Evolutionary conservation across 2,888 invertebrate species (phyloP).

Genomic region (Eupeodes latifasciatus): DNA sequence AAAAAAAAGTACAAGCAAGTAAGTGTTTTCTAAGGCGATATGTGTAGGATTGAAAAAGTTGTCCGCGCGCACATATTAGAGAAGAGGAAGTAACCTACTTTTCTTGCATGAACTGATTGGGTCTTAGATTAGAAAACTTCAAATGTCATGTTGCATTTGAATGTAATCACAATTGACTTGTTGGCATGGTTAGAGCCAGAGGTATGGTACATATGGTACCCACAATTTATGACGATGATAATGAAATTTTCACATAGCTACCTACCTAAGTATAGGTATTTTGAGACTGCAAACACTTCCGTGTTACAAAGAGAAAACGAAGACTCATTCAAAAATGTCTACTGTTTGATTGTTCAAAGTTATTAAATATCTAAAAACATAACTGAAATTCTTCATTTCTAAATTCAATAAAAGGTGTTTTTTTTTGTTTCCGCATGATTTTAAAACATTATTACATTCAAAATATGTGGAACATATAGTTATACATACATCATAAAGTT

Average conservation of each 20-base stretch:
- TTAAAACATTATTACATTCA: no score
- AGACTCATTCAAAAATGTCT: no score
- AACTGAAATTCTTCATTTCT: no score
- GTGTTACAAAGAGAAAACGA: slow-evolving; percentile 48
- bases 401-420: no score
- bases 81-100: slow-evolving; percentile 42
- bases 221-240: slow-evolving; percentile 4
- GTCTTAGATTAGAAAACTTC: slow-evolving; percentile 37
- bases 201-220: neutral
- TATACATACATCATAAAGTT: no score
- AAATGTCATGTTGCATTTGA: slow-evolving; percentile 37
- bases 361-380: no score
- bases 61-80: slow-evolving; percentile 20
- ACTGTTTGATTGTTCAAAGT: no score
- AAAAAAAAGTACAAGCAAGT: neutral
- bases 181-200: neutral
- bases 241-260: neutral
- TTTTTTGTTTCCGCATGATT: no score
- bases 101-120: slow-evolving; percentile 35
- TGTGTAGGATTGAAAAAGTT: slow-evolving; percentile 40
- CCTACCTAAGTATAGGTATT: no score
- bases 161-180: slow-evolving; percentile 29
- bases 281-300: slow-evolving; percentile 19
- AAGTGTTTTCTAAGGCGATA: slow-evolving; percentile 12
- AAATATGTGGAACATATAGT: no score